Percentiles rank a stretch among this genome's conserved stretches.
Conservation (phyloP, 2,888 invertebrate genomes). For the Litoditis marina region DNA sequence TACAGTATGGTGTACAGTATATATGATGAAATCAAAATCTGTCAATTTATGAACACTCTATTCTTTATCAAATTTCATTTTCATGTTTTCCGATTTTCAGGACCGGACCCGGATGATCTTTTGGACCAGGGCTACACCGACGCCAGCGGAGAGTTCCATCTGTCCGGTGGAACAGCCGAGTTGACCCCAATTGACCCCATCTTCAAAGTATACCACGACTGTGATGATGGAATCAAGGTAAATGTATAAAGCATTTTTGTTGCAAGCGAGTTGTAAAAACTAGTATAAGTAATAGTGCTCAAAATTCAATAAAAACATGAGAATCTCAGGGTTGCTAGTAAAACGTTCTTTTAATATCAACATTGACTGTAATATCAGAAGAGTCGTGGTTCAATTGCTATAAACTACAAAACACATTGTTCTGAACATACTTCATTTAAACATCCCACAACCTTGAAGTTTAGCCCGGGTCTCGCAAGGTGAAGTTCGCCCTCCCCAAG, state of each 20-base stretch:
- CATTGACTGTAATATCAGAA: no score
- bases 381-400: no score
- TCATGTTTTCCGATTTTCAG: neutral
- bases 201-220: constrained; percentile 49
- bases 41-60: neutral
- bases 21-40: no score
- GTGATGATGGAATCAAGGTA: constrained; percentile 43
- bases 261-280: neutral
- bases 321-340: no score
- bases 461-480: constrained; percentile 38
- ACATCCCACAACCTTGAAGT: neutral
- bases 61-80: neutral
- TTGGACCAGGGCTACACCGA: constrained; percentile 48
- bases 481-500: constrained; percentile 38
- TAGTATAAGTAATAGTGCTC: neutral
- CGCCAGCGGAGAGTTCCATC: constrained; percentile 34
- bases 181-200: constrained; percentile 46
- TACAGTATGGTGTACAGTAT: neutral
- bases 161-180: constrained; percentile 40
- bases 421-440: no score
- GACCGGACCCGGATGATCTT: constrained; percentile 37
- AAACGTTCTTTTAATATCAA: no score
- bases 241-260: neutral
- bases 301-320: neutral
- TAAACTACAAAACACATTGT: no score